phyloP scores from a whole-genome alignment of 2,888 invertebrate species.

The Netelia fuscicornis region DNA sequence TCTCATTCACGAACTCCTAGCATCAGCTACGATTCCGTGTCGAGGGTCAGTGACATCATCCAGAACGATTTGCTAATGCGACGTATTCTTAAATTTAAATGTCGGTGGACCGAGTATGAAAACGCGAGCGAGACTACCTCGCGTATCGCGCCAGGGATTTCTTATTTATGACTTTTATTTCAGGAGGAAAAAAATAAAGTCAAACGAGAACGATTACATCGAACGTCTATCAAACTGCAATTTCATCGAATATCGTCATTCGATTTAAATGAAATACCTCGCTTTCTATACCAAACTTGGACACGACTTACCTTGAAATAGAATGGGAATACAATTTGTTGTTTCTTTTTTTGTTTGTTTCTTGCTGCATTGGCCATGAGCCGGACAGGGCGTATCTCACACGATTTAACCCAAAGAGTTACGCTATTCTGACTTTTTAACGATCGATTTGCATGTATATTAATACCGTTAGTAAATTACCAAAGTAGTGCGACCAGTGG shows the following conservation, averaged over 20 bases:
- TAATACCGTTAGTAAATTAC: conserved; percentile 62
- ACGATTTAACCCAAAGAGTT: conserved; percentile 7
- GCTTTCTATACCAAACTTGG: no score
- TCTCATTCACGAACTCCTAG: not conserved
- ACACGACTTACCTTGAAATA: not conserved
- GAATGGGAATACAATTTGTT: not conserved
- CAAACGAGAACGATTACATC: not conserved
- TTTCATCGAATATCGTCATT: no score
- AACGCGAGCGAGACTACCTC: not conserved
- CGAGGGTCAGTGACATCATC: conserved; percentile 46
- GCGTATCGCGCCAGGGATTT: no score
- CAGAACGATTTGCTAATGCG: conserved; percentile 20
- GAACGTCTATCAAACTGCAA: no score
- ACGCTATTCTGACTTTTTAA: conserved; percentile 11
- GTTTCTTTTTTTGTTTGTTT: not conserved
- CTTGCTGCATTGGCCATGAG: not conserved
- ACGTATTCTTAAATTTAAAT: not conserved
- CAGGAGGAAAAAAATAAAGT: not conserved
- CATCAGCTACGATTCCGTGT: conserved; percentile 21
- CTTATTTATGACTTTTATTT: not conserved
- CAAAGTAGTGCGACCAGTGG: conserved; percentile 50
- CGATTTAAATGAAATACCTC: no score
- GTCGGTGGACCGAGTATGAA: not conserved
- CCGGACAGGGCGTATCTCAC: not conserved
- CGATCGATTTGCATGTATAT: conserved; percentile 12